These are phyloP conservation scores for Drosophila dives DNA, from an alignment of 2,888 invertebrate species.

Conservation along the genomic window DNA sequence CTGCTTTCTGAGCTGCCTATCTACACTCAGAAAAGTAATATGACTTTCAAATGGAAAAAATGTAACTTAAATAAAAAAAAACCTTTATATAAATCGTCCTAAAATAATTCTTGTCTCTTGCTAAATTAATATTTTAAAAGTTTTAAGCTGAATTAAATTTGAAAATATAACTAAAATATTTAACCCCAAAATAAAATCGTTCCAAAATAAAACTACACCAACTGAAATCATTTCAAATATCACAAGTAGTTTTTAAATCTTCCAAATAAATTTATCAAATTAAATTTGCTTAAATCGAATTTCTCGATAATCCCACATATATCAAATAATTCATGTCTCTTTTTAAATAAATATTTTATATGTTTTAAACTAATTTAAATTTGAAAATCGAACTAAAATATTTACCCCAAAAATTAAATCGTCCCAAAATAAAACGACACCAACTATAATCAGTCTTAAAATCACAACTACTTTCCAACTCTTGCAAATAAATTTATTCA, in stretches of 20 bases:
- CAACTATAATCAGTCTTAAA: not conserved
- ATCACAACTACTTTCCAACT: not conserved
- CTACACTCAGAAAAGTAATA: not conserved
- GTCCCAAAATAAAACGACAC: no score
- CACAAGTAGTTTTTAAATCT: not conserved
- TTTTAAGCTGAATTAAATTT: not conserved
- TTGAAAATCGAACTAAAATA: not conserved
- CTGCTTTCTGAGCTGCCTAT: slow-evolving; percentile 43
- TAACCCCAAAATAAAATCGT: not conserved
- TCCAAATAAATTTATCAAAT: not conserved
- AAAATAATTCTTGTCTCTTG: not conserved
- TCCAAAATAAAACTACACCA: no score
- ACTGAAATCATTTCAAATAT: not conserved
- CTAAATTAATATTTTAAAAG: not conserved
- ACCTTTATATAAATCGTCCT: not conserved
- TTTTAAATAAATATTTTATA: no score
- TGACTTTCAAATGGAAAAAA: not conserved
- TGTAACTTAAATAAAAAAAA: not conserved
- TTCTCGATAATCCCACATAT: no score
- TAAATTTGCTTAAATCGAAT: no score
- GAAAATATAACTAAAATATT: not conserved
- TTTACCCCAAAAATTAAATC: not conserved
- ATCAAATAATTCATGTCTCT: no score
- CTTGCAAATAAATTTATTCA: not conserved
- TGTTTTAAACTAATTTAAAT: no score